Percentiles rank a stretch among this genome's conserved stretches.
These are phyloP conservation scores for Leptarthrus brevirostris DNA, from an alignment of 2,888 invertebrate species.

Conservation along the genomic window DNA sequence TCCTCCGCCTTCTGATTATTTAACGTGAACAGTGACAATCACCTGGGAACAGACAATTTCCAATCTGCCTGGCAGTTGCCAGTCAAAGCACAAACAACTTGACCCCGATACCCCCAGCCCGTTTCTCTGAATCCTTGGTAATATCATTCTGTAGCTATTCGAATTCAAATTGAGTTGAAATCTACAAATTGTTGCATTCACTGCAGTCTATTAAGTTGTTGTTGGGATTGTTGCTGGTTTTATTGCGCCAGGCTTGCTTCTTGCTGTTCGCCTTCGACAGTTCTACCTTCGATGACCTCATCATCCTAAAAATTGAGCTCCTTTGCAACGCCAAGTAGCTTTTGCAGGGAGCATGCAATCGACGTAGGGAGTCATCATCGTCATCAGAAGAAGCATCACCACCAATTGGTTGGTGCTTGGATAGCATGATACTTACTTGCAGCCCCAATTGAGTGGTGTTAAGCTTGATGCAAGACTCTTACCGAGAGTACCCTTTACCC, in stretches of 20 bases:
- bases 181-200: slow-evolving; percentile 40
- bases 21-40: not conserved
- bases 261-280: not conserved
- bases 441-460: slow-evolving; percentile 3
- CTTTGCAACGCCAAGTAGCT: not conserved
- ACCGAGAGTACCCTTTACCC: not conserved
- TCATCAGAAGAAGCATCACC: not conserved
- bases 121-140: not conserved
- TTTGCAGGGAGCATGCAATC: not conserved
- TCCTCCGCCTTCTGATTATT: not conserved
- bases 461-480: not conserved
- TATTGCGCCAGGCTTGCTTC: not conserved
- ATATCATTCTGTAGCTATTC: slow-evolving; percentile 4
- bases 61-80: not conserved
- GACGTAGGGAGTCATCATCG: not conserved
- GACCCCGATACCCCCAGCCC: not conserved
- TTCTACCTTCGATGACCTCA: not conserved
- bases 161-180: slow-evolving; percentile 34
- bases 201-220: slow-evolving; percentile 35
- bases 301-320: not conserved
- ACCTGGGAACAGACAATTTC: not conserved
- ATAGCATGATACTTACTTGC: not conserved
- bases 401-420: not conserved
- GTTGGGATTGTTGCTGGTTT: not conserved
- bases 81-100: slow-evolving; percentile 18